Conservation (phyloP, 2,888 invertebrate genomes). For the Celastrina argiolus region DNA sequence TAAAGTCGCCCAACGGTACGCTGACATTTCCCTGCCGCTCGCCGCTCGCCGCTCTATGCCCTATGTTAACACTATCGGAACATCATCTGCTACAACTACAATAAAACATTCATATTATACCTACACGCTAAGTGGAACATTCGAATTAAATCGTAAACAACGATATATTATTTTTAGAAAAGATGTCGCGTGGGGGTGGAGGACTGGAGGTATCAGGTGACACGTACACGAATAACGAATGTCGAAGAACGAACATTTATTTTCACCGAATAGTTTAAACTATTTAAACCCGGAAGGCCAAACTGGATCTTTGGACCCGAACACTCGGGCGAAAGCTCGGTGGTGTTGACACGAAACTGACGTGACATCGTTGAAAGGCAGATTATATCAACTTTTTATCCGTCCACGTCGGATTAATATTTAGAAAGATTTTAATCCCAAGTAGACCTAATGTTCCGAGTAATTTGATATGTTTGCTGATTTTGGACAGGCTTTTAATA, state of each 20-base stretch:
- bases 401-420: slow-evolving; percentile 8
- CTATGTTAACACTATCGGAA: slow-evolving; percentile 27
- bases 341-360: slow-evolving; percentile 3
- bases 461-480: neutral
- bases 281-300: neutral
- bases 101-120: slow-evolving; percentile 23
- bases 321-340: neutral
- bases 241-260: neutral
- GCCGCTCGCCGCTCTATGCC: slow-evolving; percentile 20
- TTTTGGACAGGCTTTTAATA: neutral
- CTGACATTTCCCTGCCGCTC: slow-evolving; percentile 32
- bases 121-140: neutral
- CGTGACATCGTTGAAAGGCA: slow-evolving; percentile 3
- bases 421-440: slow-evolving; percentile 9
- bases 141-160: slow-evolving; percentile 3
- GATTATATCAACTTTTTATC: slow-evolving; percentile 14
- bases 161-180: neutral
- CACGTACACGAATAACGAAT: neutral
- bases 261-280: neutral
- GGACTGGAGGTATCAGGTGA: slow-evolving; percentile 4
- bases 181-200: slow-evolving; percentile 1
- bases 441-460: neutral
- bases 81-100: slow-evolving; percentile 15
- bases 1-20: slow-evolving; percentile 30
- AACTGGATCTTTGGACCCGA: neutral